Conservation (phyloP, 2,797 vertebrate species). For the Artibeus lituratus region DNA sequence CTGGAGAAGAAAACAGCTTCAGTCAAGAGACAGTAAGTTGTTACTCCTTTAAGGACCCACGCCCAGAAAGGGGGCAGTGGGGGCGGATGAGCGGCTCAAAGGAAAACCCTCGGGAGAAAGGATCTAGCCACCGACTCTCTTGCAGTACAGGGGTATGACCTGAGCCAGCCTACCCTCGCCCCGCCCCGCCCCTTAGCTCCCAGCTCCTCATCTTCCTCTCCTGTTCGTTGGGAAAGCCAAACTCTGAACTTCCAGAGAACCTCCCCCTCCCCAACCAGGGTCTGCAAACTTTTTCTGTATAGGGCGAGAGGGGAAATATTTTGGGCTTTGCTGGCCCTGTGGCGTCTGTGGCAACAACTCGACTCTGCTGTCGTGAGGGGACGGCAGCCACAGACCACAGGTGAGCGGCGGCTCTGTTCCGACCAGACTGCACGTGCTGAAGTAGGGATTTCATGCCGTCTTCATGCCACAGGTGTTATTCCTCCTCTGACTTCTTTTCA, state of each 20-base stretch:
- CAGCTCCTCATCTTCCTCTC: background rate
- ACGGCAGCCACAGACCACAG: background rate
- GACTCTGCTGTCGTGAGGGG: background rate
- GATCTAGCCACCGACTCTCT: background rate
- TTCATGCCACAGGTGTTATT: background rate
- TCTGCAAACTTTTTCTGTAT: background rate
- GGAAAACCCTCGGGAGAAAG: background rate
- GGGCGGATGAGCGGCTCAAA: background rate
- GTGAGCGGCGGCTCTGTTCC: rapidly evolving
- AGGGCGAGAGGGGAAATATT: background rate
- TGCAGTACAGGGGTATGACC: rapidly evolving
- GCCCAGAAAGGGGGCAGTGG: background rate
- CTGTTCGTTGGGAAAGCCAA: background rate
- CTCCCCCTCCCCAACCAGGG: background rate
- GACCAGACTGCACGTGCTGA: background rate
- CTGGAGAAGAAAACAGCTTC: slow-evolving; percentile 72
- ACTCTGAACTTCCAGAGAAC: background rate
- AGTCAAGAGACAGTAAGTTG: background rate
- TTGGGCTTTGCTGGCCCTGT: background rate
- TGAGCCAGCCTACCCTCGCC: background rate
- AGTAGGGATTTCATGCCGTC: background rate
- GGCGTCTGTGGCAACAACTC: background rate
- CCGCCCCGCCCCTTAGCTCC: background rate
- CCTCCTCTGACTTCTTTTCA: background rate
- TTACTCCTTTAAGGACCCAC: background rate